Percentiles rank a stretch among this genome's conserved stretches.
These are phyloP conservation scores for Ciconia stormi DNA, from an alignment of 2,113 vertebrate species.

Conservation along the genomic window DNA sequence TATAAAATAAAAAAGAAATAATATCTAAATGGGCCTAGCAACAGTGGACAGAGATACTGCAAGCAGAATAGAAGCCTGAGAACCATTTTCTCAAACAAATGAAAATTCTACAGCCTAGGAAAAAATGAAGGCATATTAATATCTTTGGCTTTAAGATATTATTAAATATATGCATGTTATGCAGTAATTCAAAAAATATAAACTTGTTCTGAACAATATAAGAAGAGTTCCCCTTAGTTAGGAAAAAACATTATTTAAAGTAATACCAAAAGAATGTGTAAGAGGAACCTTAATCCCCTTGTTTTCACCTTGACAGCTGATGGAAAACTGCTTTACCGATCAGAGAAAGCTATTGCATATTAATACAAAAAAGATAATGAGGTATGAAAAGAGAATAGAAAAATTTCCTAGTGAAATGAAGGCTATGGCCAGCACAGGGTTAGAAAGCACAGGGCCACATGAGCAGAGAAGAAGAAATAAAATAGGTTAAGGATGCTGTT, in stretches of 20 bases:
- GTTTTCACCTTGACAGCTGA: conserved; percentile 9
- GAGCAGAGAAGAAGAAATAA: not conserved
- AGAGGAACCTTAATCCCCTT: not conserved
- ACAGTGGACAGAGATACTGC: not conserved
- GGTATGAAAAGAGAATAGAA: not conserved
- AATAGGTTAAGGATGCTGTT: not conserved
- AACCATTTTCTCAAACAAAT: not conserved
- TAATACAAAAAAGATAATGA: not conserved
- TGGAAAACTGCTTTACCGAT: not conserved
- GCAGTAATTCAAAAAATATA: not conserved
- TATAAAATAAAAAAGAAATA: not conserved
- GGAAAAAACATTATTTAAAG: not conserved
- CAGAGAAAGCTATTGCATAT: not conserved
- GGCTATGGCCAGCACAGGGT: not conserved
- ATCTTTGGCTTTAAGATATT: conserved; percentile 23
- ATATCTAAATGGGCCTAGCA: not conserved
- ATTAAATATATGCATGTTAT: conserved; percentile 35
- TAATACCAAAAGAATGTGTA: not conserved
- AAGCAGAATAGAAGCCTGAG: not conserved
- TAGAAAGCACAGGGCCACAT: not conserved
- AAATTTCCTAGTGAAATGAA: not conserved
- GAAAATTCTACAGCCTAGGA: conserved; percentile 2
- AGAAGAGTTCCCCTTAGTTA: conserved; percentile 19
- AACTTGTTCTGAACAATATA: not conserved
- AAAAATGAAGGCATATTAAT: conserved; percentile 6